Evolutionary conservation across 1,140 invertebrate species (phyloP).

Genomic region (Lordiphosa mommai): DNA sequence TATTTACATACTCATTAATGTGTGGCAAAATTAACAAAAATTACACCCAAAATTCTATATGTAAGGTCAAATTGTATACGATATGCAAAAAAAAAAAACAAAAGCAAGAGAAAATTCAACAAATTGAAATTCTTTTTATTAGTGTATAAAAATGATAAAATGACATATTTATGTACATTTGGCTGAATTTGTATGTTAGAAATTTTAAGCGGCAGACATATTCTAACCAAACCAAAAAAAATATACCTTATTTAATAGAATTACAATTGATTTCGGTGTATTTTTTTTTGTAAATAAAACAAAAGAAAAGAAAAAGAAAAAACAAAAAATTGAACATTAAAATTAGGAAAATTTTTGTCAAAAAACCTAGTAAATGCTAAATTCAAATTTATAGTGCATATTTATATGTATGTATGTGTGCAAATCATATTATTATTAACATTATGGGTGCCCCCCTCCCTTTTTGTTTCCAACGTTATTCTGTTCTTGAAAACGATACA

Average conservation of each 20-base stretch:
- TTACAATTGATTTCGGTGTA: constrained; percentile 51
- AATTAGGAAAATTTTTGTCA: constrained; percentile 76
- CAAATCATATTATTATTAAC: constrained; percentile 43
- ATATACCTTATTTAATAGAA: constrained; percentile 42
- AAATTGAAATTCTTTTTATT: background rate
- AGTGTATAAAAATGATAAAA: background rate
- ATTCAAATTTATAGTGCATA: constrained; percentile 71
- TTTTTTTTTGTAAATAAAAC: constrained; percentile 61
- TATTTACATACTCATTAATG: constrained; percentile 14
- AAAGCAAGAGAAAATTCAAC: background rate
- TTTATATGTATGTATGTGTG: constrained; percentile 65
- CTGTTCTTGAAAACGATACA: constrained; percentile 39
- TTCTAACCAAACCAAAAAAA: constrained; percentile 13
- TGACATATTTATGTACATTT: constrained; percentile 23
- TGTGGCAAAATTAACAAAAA: constrained; percentile 28
- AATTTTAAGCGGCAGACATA: constrained; percentile 3
- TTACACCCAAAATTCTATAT: constrained; percentile 24
- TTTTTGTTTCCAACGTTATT: constrained; percentile 51
- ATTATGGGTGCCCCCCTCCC: constrained; percentile 36
- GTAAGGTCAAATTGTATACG: constrained; percentile 65
- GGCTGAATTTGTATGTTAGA: constrained; percentile 25
- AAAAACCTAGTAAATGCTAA: constrained; percentile 72
- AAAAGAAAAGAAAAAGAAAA: constrained; percentile 12
- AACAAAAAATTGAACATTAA: constrained; percentile 48
- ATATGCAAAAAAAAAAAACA: constrained; percentile 49